phyloP scores from a whole-genome alignment of 2,797 vertebrate species.

The Hemitrygon akajei region DNA sequence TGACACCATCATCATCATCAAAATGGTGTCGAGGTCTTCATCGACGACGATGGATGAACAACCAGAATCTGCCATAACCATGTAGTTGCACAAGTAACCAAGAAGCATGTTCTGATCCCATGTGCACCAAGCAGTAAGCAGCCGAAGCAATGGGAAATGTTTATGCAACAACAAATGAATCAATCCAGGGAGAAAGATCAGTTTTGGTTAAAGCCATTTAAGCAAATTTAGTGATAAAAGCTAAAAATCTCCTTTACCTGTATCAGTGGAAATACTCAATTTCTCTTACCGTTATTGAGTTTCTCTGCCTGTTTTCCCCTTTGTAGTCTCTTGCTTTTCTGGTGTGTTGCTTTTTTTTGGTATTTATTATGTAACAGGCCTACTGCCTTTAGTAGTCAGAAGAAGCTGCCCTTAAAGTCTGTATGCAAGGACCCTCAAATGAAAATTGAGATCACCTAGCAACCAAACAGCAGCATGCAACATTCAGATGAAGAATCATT shows the following conservation, averaged over 20 bases:
- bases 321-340: neutral
- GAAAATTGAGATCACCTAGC: slow-evolving; percentile 19
- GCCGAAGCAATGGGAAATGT: neutral
- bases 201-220: neutral
- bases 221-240: neutral
- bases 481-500: neutral
- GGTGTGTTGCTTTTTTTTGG: neutral
- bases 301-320: neutral
- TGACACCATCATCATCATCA: too few relatives aligned
- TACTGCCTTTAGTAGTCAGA: slow-evolving; percentile 2
- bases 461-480: neutral
- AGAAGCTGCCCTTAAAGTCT: slow-evolving; percentile 13
- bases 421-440: slow-evolving; percentile 19
- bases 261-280: neutral
- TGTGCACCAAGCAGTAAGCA: neutral
- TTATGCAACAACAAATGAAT: neutral
- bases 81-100: too few relatives aligned
- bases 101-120: too few relatives aligned
- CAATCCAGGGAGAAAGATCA: neutral
- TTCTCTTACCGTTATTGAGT: neutral
- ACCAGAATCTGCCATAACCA: too few relatives aligned
- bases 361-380: slow-evolving; percentile 20
- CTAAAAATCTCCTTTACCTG: slow-evolving; percentile 1
- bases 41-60: too few relatives aligned
- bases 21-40: too few relatives aligned